Base-by-base conservation (phyloP, 2,888 invertebrate genomes). In the Halictus quadricinctus region DNA sequence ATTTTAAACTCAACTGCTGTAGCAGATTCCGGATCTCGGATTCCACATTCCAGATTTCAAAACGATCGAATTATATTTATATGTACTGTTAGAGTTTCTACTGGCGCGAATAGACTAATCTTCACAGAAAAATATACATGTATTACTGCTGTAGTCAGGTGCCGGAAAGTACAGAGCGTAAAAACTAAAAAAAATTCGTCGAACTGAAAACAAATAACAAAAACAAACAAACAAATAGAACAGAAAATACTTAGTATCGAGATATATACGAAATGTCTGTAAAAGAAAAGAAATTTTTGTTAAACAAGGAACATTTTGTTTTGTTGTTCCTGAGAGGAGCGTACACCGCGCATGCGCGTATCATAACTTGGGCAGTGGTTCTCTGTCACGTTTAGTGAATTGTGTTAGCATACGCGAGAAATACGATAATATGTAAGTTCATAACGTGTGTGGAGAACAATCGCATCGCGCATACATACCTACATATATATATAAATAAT, bases 311-410 rank as follows among this genome's bases (percentile, higher is more conserved):
- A 15, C 6, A 15, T 60, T 60, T 60, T 60, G 64, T 64, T 69
- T 41, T 41, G 58, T 46, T 21, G 25, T 15, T 43, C 29, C 13
- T 60, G 10, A n/a, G 21, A 46, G 25, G 29, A 3, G 60, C 3
- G 41, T 25, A 69, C 66, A 60, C 69, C n/a, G 70, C 74, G 43
- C 80, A 72, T 15, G 7, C 70, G 66, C 36, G 7, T 78, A 60
- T 43, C 29, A 25, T 25, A 48, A 29, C n/a, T 29, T 12, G 50
- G 29, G 29, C 50, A 73, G 54, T 48, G 72, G 64, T 81, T 78
- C 43, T 64, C 64, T 8, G 60, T 21, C 21, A 5, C 8, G 46
- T 70, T 70, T 25, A 21, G 69, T 15, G n/a, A 25, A 29, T 8
- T 29, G 7, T 18, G 43, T 64, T 29, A 72, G 25, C 12, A 29